Base-by-base conservation (phyloP, 2,888 invertebrate genomes). In the Ectemnius continuus region DNA sequence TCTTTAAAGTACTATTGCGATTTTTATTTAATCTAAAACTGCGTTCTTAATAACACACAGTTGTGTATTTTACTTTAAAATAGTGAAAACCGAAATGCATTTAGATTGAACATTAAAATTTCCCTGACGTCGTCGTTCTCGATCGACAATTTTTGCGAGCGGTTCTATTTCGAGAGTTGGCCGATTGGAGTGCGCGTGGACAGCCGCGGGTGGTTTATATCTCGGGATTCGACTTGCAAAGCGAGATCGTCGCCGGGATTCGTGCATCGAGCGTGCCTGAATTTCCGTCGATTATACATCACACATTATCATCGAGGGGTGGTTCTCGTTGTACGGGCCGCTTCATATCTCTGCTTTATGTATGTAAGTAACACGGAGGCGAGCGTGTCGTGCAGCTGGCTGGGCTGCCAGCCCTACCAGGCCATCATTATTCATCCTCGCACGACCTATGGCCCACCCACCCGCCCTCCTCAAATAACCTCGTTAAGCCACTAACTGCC, bases 391-490 rank as follows among this genome's bases (percentile, higher is more conserved):
- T 62, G 73, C 57, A 57, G 56, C 57, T 71, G 61, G 79, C 77
- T 82, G 79, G 78, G 61, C 81, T 76, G 76, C 62, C 82, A 63
- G 61, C 78, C 81, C 82, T 71, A 73, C 75, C 80, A 82, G 52
- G 16, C n/a, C 14, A 88, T 88, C 88, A 88, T 90, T 88, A 89
- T 89, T 90, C 88, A 89, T 90, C 86, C 85, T 88, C 84, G 86
- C 89, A 84, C 88, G 83, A 82, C 83, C 84, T 76, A 71, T 79
- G 79, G 78, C 80, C 82, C 80, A 75, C 76, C 81, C 79, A 76
- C 70, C 69, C 81, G 80, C 78, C 83, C 76, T 83, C 81, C 78
- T 83, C 81, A 84, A 84, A 84, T 84, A 84, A 83, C 84, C 84
- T 84, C 84, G 84, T 84, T 84, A 84, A 84, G 80, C 77, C 80